Evolutionary conservation across 2,113 vertebrate genomes (phyloP), one percentile per base, ranked within the genome.

Genomic region (Hepsetus odoe): DNA sequence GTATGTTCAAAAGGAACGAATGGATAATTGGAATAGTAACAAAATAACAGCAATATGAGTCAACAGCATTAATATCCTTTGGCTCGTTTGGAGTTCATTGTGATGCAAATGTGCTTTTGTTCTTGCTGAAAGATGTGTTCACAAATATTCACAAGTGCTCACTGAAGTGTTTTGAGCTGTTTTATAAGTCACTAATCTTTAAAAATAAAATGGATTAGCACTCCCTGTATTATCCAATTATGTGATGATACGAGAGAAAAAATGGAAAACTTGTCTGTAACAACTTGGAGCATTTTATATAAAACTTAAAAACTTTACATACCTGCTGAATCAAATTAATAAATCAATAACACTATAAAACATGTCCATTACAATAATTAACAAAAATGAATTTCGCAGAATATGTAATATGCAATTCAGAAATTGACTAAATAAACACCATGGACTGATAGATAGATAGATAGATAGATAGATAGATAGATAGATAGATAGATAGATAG

Each of bases 81-180:
- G 58, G 10, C 59, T 51, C 49, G 18, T 5, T 51, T n/a, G 11
- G 12, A 46, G 61, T 20, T n/a, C 1, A 49, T 35, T 64, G 11
- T 59, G 26, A 16, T 74, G 72, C 22, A 14, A 35, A 74, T 59
- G 44, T n/a, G 51, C 8, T n/a, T 30, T 7, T 65, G 59, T 22
- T 79, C 33, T 22, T 32, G 35, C 49, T 65, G 26, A 38, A 72
- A 65, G 58, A 68, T 16, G 20, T 3, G 2, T 22, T 74, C 42
- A 20, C 65, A 74, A 53, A 74, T 80, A 69, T 61, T 58, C 14
- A 68, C 55, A 22, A 46, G 28, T 18, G 40, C 35, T 42, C 18
- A 4, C 28, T 51, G 22, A 69, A 80, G 38, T 53, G 79, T 42
- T 69, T 53, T 53, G 61, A 75, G 61, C 61, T 66, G 51, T 13